phyloP scores from a whole-genome alignment of 2,113 vertebrate species.

The Climacteris rufus region DNA sequence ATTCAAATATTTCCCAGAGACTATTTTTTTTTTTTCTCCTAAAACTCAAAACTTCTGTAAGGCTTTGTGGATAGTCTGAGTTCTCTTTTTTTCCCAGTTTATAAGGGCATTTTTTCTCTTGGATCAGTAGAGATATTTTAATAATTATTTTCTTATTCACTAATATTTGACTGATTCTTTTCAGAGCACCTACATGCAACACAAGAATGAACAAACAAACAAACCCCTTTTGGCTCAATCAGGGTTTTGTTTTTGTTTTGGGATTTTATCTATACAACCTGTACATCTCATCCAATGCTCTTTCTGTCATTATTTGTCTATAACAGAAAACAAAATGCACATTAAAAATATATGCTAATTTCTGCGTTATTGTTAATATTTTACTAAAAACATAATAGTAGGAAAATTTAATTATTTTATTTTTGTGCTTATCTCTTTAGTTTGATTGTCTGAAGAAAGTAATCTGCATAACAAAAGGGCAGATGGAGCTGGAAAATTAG shows the following conservation, averaged over 20 bases:
- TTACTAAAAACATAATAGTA: neutral
- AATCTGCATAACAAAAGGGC: neutral
- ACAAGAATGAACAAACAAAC: neutral
- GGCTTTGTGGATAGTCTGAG: neutral
- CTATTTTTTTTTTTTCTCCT: neutral
- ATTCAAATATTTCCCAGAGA: neutral
- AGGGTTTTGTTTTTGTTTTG: neutral
- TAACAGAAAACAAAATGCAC: neutral
- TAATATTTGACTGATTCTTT: neutral
- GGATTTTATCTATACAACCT: neutral
- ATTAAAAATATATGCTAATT: neutral
- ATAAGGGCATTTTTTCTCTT: neutral
- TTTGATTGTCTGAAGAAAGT: constrained; percentile 42
- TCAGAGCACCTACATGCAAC: neutral
- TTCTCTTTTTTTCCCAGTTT: neutral
- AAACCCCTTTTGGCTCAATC: neutral
- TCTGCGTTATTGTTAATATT: neutral
- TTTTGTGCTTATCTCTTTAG: constrained; percentile 12
- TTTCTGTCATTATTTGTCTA: neutral
- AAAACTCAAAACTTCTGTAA: neutral
- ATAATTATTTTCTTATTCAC: neutral
- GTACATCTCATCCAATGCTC: neutral
- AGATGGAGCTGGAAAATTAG: constrained; percentile 34
- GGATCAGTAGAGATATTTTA: neutral
- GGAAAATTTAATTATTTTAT: neutral